Conservation (phyloP, 2,888 invertebrate species). For the Drosophila borborema region DNA sequence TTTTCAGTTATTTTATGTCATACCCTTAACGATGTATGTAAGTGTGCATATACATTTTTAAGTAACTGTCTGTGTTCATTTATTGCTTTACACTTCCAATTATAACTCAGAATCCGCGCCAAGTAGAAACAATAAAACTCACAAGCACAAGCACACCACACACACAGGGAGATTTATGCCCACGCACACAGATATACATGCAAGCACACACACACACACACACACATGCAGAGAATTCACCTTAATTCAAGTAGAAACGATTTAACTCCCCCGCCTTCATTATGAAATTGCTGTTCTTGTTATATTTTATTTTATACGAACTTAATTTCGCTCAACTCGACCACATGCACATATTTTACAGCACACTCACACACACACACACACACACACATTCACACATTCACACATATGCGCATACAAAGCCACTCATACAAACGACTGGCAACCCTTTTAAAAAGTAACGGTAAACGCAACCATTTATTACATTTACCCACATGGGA, state of each 20-base stretch:
- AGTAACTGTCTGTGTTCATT: constrained; percentile 39
- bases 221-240: constrained; percentile 49
- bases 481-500: constrained; percentile 63
- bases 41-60: background rate
- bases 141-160: constrained; percentile 51
- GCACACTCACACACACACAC: constrained; percentile 34
- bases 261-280: constrained; percentile 76
- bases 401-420: constrained; percentile 19
- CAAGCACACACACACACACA: background rate
- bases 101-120: constrained; percentile 73
- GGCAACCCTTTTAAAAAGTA: constrained; percentile 77
- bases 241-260: constrained; percentile 77
- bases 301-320: constrained; percentile 77
- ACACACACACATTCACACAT: constrained; percentile 30
- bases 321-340: constrained; percentile 74
- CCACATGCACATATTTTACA: constrained; percentile 65
- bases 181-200: constrained; percentile 42
- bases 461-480: constrained; percentile 80
- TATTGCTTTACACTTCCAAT: constrained; percentile 78
- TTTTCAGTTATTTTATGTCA: no score
- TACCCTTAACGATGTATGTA: background rate
- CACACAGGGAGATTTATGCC: constrained; percentile 53
- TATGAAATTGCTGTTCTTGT: constrained; percentile 68
- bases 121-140: constrained; percentile 72
- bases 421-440: constrained; percentile 58